Percentiles rank a stretch among this genome's conserved stretches.
Conservation (phyloP, 2,888 invertebrate genomes). For the Desoria tigrina region DNA sequence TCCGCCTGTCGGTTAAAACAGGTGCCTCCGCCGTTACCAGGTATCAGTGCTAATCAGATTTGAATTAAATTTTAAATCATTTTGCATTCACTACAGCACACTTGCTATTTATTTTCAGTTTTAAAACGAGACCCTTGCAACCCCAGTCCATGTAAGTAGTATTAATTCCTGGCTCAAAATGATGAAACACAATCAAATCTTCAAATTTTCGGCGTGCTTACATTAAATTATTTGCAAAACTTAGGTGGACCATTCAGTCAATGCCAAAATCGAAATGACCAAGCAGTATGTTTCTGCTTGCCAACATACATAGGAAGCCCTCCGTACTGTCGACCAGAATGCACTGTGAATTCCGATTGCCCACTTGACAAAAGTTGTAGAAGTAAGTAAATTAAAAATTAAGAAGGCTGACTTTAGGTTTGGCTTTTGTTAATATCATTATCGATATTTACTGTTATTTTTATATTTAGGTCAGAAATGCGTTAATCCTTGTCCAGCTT, state of each 20-base stretch:
- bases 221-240: too few species aligned
- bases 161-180: too few species aligned
- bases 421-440: too few species aligned
- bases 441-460: too few species aligned
- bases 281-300: conserved; percentile 68
- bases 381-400: conserved; percentile 61
- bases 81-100: too few species aligned
- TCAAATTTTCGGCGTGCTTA: too few species aligned
- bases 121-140: conserved; percentile 56
- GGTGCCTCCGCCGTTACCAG: conserved; percentile 31
- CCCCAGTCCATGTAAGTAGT: conserved; percentile 56
- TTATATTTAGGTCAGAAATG: conserved; percentile 26
- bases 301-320: conserved; percentile 63
- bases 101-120: background rate
- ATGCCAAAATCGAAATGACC: conserved; percentile 59
- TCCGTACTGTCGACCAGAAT: conserved; percentile 66
- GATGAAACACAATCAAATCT: too few species aligned
- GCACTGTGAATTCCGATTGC: conserved; percentile 72
- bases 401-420: too few species aligned
- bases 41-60: too few species aligned
- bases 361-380: conserved; percentile 78
- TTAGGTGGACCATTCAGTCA: conserved; percentile 47
- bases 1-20: conserved; percentile 47
- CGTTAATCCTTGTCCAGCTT: conserved; percentile 21
- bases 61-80: too few species aligned